Percentiles rank a stretch among this genome's conserved stretches.
Evolutionary conservation across 2,797 vertebrate genomes (phyloP).

Genomic region (Molothrus aeneus): DNA sequence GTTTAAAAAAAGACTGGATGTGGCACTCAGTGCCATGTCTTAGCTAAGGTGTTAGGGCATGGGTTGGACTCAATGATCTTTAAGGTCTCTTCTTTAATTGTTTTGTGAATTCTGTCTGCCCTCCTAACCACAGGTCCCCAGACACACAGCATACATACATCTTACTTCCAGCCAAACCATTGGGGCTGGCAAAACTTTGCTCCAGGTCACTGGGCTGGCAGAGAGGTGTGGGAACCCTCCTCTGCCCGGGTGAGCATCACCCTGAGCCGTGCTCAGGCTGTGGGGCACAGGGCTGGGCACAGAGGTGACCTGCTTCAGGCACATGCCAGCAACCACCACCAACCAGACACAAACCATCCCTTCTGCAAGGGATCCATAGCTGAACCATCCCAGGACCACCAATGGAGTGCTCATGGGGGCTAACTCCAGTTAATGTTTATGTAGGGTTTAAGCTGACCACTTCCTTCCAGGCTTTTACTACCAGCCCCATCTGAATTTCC

Average conservation of each 20-base stretch:
- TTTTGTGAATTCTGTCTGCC: neutral
- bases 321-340: neutral
- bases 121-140: neutral
- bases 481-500: neutral
- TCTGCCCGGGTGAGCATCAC: neutral
- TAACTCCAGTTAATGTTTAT: neutral
- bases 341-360: neutral
- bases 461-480: conserved; percentile 14
- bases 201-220: neutral
- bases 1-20: neutral
- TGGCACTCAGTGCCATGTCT: neutral
- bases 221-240: neutral
- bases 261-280: rapidly evolving
- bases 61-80: neutral
- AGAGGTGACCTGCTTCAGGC: neutral
- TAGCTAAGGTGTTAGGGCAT: neutral
- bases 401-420: rapidly evolving
- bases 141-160: neutral
- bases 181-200: neutral
- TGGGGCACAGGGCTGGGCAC: rapidly evolving
- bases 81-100: neutral
- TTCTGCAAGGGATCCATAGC: rapidly evolving
- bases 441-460: neutral
- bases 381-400: neutral
- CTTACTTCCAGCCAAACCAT: neutral